phyloP scores from a whole-genome alignment of 2,888 invertebrate genomes.

The Caenorhabditis virilis region DNA sequence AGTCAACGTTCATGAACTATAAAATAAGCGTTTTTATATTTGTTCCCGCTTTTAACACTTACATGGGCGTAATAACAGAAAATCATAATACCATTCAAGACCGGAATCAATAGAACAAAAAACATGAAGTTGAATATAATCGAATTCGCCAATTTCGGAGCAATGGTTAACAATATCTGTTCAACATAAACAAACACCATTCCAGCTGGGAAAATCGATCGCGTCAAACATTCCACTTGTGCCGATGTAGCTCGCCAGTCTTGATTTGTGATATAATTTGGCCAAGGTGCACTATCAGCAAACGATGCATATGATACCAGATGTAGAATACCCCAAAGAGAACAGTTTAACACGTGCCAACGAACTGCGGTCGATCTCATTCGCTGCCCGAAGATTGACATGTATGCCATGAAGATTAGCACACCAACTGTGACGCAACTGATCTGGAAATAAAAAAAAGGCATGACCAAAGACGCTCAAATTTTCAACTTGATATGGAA shows the following conservation, averaged over 20 bases:
- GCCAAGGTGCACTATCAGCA: constrained; percentile 47
- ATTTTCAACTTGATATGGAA: no score
- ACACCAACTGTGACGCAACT: constrained; percentile 42
- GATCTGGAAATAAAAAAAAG: constrained; percentile 20
- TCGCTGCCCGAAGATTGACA: constrained; percentile 43
- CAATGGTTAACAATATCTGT: constrained; percentile 37
- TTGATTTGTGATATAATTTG: constrained; percentile 42
- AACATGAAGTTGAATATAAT: constrained; percentile 44
- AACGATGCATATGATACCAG: constrained; percentile 41
- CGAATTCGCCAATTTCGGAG: constrained; percentile 37
- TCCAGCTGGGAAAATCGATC: constrained; percentile 50
- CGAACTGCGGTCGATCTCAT: constrained; percentile 37
- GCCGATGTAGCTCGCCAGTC: constrained; percentile 31
- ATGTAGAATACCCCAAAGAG: constrained; percentile 49
- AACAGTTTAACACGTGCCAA: constrained; percentile 49
- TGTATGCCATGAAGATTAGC: constrained; percentile 41
- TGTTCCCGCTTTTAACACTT: background rate
- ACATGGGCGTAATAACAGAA: constrained; percentile 43
- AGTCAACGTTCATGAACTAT: constrained; percentile 40
- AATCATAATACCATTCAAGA: constrained; percentile 40
- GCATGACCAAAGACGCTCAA: no score
- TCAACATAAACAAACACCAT: constrained; percentile 50
- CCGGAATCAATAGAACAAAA: constrained; percentile 35
- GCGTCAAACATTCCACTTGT: constrained; percentile 47
- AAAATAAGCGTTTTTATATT: constrained; percentile 4